These are phyloP conservation scores for Nyctalus aviator DNA, from an alignment of 2,797 vertebrate species.

Conservation along the genomic window DNA sequence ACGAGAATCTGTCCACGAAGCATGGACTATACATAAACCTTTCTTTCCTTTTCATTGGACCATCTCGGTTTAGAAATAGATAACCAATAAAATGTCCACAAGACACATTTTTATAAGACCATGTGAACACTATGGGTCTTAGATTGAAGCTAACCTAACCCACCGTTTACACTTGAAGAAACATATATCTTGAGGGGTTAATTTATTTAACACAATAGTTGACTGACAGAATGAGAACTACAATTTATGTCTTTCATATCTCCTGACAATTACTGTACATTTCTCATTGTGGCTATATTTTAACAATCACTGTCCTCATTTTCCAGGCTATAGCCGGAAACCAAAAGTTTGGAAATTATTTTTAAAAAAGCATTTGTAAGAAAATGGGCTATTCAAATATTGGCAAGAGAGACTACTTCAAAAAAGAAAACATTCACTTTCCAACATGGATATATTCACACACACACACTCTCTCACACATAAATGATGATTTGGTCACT, in stretches of 20 bases:
- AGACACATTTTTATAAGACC: background rate
- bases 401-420: background rate
- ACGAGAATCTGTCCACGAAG: background rate
- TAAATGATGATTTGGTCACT: background rate
- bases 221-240: background rate
- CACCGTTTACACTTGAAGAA: background rate
- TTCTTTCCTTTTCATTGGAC: background rate
- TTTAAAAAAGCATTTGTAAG: background rate
- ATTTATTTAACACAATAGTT: background rate
- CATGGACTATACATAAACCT: background rate
- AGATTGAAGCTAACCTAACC: background rate
- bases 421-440: slow-evolving; percentile 35
- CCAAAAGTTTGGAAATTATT: slow-evolving; percentile 39
- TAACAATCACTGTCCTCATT: background rate
- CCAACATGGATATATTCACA: background rate
- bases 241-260: background rate
- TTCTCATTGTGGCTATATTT: background rate
- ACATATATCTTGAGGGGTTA: background rate
- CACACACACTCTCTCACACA: background rate
- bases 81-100: background rate
- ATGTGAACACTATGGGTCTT: background rate
- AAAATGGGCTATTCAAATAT: slow-evolving; percentile 15
- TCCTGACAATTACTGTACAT: slow-evolving; percentile 11
- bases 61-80: background rate
- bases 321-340: background rate